Conservation (phyloP, 2,113 vertebrate genomes). For the Clupea harengus region DNA sequence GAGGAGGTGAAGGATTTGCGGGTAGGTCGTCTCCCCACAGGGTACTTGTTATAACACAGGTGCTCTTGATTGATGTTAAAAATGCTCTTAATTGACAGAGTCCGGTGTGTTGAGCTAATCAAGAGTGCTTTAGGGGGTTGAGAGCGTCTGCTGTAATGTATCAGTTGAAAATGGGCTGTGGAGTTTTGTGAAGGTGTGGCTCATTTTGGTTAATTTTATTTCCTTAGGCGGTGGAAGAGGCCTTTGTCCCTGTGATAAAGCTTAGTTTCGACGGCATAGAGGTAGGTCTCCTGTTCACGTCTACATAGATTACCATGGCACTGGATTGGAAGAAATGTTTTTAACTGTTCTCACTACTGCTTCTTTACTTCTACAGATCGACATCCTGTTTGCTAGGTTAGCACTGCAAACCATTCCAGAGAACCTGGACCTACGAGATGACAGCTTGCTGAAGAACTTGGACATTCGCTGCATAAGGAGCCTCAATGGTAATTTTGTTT, state of each 20-base stretch:
- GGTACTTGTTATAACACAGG: not conserved
- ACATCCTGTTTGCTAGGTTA: constrained; percentile 89
- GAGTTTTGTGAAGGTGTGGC: not conserved
- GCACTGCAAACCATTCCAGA: constrained; percentile 84
- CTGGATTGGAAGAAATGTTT: not conserved
- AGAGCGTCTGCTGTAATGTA: not conserved
- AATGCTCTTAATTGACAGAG: not conserved
- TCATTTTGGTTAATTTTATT: not conserved
- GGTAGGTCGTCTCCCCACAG: constrained; percentile 62
- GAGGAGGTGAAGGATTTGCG: constrained; percentile 86
- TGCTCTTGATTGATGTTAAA: not conserved
- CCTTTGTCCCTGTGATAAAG: constrained; percentile 90
- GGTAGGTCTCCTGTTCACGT: constrained; percentile 63
- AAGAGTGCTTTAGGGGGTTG: not conserved
- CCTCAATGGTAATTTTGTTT: constrained; percentile 78
- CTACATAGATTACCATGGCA: not conserved
- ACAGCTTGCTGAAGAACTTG: constrained; percentile 82
- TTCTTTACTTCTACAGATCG: constrained; percentile 75
- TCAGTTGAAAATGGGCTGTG: not conserved
- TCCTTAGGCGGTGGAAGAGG: constrained; percentile 83
- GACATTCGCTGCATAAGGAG: constrained; percentile 87
- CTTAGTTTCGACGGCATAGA: constrained; percentile 87
- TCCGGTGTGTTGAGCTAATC: not conserved
- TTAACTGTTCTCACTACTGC: not conserved
- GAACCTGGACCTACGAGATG: constrained; percentile 83